A percentile compares a stretch with the other conserved stretches of the same genome.
Conservation (phyloP, 1,140 invertebrate species). For the Caerostris darwini region DNA sequence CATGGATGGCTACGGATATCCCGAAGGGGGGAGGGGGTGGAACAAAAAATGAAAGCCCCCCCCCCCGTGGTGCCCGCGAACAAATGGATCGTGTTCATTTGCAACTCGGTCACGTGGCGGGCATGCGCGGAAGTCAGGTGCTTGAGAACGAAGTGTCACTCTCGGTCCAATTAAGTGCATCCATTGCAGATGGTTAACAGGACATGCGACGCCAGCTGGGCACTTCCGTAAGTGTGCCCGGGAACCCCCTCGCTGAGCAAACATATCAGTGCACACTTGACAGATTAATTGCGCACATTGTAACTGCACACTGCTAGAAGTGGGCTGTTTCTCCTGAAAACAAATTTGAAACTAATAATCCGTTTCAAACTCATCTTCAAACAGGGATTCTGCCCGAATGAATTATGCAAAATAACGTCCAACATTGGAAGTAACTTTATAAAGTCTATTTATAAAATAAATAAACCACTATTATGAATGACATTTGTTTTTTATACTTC, state of each 20-base stretch:
- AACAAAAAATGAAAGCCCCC: background rate
- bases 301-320: background rate
- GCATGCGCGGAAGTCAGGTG: slow-evolving; percentile 75
- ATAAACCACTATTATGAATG: too few species aligned
- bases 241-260: background rate
- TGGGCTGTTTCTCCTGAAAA: background rate
- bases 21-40: background rate
- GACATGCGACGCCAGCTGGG: background rate
- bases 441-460: too few species aligned
- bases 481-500: too few species aligned
- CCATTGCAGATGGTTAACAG: slow-evolving; percentile 45
- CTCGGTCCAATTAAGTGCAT: slow-evolving; percentile 27
- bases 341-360: background rate
- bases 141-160: slow-evolving; percentile 4
- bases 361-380: background rate
- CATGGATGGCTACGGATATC: slow-evolving; percentile 31
- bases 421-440: too few species aligned
- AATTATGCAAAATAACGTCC: too few species aligned
- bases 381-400: too few species aligned
- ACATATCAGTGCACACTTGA: background rate
- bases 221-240: slow-evolving; percentile 28
- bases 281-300: background rate
- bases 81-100: slow-evolving; percentile 40
- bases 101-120: slow-evolving; percentile 58
- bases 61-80: background rate